These are phyloP conservation scores for Drosophila fungiperda DNA, from an alignment of 2,888 invertebrate genomes.

Conservation along the genomic window DNA sequence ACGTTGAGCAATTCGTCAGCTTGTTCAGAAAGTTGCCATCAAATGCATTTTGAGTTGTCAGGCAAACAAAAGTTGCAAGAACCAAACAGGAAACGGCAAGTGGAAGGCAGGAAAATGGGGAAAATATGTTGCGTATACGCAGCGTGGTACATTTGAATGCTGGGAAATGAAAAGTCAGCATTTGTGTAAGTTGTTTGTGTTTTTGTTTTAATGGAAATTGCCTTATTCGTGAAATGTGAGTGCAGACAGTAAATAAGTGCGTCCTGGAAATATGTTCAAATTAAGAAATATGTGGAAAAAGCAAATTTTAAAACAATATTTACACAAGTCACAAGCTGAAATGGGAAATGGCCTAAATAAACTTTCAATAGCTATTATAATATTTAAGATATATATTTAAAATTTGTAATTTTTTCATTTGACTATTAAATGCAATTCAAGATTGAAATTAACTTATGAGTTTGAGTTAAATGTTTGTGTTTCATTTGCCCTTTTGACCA, in stretches of 20 bases:
- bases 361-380: not conserved
- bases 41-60: constrained; percentile 61
- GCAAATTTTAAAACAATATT: not conserved
- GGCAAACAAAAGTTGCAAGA: constrained; percentile 41
- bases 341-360: not conserved
- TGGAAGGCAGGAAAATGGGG: not conserved
- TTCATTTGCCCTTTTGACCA: not conserved
- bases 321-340: not conserved
- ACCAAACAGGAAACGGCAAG: constrained; percentile 2
- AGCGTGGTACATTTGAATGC: constrained; percentile 11
- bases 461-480: not conserved
- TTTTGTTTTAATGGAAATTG: constrained; percentile 9
- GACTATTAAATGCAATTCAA: not conserved
- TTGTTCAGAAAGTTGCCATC: constrained; percentile 42
- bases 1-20: constrained; percentile 28
- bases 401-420: not conserved
- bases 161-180: constrained; percentile 30
- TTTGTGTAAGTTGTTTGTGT: constrained; percentile 4
- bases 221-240: constrained; percentile 17
- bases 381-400: not conserved
- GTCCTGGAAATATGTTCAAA: not conserved
- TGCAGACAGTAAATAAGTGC: constrained; percentile 8
- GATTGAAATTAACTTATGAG: not conserved
- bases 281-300: not conserved
- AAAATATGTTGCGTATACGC: constrained; percentile 47